Evolutionary conservation across 2,113 vertebrate genomes (phyloP).

Genomic region (Chionomys nivalis): DNA sequence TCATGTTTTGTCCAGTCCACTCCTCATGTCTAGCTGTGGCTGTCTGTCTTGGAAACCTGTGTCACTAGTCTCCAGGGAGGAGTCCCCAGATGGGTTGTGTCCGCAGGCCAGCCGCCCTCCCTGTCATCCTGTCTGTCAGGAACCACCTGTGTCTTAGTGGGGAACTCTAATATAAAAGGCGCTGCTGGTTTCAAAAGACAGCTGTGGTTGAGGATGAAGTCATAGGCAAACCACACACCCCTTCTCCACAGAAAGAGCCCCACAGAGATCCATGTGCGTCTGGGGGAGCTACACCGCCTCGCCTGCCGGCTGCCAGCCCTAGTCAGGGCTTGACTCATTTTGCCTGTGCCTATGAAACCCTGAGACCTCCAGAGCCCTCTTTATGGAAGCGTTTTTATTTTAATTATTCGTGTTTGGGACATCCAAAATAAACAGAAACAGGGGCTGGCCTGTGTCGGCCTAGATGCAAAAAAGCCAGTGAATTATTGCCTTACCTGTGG

Average conservation of each 20-base stretch:
- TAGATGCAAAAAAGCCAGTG: neutral
- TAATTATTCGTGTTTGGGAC: neutral
- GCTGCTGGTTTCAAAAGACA: neutral
- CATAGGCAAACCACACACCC: slow-evolving; percentile 49
- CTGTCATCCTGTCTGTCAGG: neutral
- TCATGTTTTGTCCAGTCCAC: neutral
- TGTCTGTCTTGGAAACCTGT: neutral
- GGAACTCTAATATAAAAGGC: neutral
- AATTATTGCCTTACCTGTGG: neutral
- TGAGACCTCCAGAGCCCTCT: neutral
- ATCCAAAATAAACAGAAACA: slow-evolving; percentile 3
- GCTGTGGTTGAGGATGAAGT: slow-evolving; percentile 37
- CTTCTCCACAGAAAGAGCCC: neutral
- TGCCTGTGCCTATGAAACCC: neutral
- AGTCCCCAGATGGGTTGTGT: neutral
- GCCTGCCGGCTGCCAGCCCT: neutral
- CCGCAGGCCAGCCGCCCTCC: neutral
- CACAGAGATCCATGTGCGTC: neutral
- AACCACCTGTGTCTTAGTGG: neutral
- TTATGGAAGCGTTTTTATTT: slow-evolving; percentile 26
- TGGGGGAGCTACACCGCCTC: neutral
- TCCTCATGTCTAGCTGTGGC: neutral
- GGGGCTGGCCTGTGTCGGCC: neutral
- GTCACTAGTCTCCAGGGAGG: neutral
- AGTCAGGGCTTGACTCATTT: neutral